Evolutionary conservation across 2,888 invertebrate genomes (phyloP).

Genomic region (Epinotia brunnichana): DNA sequence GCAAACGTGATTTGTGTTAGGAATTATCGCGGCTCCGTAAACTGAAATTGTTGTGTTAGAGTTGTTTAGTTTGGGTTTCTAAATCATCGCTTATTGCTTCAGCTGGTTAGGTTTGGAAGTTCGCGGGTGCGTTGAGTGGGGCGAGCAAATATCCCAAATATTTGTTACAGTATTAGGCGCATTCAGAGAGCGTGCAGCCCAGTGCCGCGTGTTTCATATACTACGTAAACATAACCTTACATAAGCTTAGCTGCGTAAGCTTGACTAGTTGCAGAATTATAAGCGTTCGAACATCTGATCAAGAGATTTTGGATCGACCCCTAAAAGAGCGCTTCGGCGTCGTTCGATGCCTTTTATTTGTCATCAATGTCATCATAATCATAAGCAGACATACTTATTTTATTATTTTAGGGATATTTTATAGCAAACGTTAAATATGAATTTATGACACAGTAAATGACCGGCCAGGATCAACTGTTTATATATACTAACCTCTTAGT

Average conservation of each 20-base stretch:
- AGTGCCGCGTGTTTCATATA: not conserved
- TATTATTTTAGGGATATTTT: too few species aligned
- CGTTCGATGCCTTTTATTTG: too few species aligned
- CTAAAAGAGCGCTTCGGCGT: too few species aligned
- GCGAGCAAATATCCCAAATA: slow-evolving; percentile 23
- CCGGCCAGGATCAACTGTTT: too few species aligned
- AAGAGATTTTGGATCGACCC: not conserved
- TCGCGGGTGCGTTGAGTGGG: slow-evolving; percentile 15
- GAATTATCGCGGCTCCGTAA: slow-evolving; percentile 34
- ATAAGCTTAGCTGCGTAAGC: too few species aligned
- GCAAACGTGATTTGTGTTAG: slow-evolving; percentile 36
- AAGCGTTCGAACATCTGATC: not conserved
- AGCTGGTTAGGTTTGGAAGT: slow-evolving; percentile 23
- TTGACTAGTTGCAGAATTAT: not conserved
- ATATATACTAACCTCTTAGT: not conserved
- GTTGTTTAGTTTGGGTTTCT: slow-evolving; percentile 41
- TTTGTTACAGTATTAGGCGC: not conserved
- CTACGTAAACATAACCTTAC: too few species aligned
- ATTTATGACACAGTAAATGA: too few species aligned
- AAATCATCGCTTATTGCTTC: slow-evolving; percentile 38
- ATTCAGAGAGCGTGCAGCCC: not conserved
- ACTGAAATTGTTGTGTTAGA: slow-evolving; percentile 40
- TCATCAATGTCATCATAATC: too few species aligned
- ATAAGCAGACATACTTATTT: too few species aligned
- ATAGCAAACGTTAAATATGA: too few species aligned